phyloP scores from a whole-genome alignment of 1,140 invertebrate species.

The Patella vulgata region DNA sequence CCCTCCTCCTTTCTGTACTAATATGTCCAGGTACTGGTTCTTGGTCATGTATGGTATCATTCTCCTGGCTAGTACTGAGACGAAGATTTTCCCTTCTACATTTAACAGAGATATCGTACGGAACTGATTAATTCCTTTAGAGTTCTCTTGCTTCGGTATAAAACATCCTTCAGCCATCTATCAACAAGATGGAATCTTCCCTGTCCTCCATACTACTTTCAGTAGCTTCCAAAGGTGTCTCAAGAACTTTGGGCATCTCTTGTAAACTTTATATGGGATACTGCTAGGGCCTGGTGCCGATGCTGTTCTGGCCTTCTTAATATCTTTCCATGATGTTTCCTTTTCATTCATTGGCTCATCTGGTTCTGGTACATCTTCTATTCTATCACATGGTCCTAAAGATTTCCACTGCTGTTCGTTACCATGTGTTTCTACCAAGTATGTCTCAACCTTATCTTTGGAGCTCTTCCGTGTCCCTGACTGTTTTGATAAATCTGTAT shows the following conservation, averaged over 20 bases:
- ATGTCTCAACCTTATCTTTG: no score
- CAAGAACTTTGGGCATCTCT: conserved; percentile 23
- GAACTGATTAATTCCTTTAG: conserved; percentile 28
- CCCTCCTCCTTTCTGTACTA: conserved; percentile 34
- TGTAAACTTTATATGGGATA: conserved; percentile 25
- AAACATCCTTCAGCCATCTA: conserved; percentile 22
- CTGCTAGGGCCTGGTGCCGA: conserved; percentile 19
- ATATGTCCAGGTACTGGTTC: conserved; percentile 18
- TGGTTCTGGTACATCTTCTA: no score
- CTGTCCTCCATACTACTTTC: conserved; percentile 13
- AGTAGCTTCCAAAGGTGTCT: conserved; percentile 14
- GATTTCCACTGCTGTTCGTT: no score
- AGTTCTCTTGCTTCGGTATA: conserved; percentile 31
- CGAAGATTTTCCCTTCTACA: conserved; percentile 15
- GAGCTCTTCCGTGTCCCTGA: not conserved
- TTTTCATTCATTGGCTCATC: conserved; percentile 11
- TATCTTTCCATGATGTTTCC: conserved; percentile 1
- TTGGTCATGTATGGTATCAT: conserved; percentile 11
- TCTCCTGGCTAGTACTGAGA: not conserved
- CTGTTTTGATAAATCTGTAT: conserved; percentile 15
- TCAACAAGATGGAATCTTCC: conserved; percentile 18
- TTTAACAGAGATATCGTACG: conserved; percentile 29
- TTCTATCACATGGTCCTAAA: no score
- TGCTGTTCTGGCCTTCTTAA: conserved; percentile 18
- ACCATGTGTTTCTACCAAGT: no score